phyloP scores from a whole-genome alignment of 2,113 vertebrate species.

The Otus sunia region DNA sequence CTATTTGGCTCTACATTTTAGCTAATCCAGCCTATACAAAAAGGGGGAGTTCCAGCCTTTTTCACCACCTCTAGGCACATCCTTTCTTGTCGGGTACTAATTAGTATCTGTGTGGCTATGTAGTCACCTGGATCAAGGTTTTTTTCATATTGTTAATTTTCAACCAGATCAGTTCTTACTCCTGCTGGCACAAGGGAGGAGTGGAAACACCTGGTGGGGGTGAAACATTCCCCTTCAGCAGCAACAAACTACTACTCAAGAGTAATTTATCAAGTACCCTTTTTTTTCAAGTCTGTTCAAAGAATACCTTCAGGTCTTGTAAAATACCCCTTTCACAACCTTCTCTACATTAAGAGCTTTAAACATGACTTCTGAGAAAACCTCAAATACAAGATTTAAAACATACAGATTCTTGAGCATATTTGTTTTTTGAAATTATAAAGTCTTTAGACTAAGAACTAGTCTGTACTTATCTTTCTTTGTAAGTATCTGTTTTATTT shows the following conservation, averaged over 20 bases:
- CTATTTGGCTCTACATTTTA: neutral
- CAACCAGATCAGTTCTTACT: neutral
- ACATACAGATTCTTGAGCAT: neutral
- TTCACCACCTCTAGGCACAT: neutral
- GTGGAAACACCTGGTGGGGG: slow-evolving; percentile 35
- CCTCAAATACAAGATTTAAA: slow-evolving; percentile 41
- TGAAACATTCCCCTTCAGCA: slow-evolving; percentile 26
- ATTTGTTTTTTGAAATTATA: neutral
- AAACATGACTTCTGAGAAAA: slow-evolving; percentile 57
- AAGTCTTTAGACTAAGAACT: neutral
- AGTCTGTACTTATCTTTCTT: neutral
- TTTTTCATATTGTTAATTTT: neutral
- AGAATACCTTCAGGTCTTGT: slow-evolving; percentile 46
- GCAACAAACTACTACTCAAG: slow-evolving; percentile 10
- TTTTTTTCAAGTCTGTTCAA: slow-evolving; percentile 53
- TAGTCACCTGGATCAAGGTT: neutral
- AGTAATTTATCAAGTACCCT: slow-evolving; percentile 47
- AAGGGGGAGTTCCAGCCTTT: neutral
- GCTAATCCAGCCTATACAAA: neutral
- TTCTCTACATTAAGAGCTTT: slow-evolving; percentile 26
- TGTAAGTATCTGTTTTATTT: neutral
- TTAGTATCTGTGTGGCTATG: neutral
- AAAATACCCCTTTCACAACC: slow-evolving; percentile 39
- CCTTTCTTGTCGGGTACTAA: neutral
- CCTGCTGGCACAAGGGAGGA: slow-evolving; percentile 28